These are phyloP conservation scores for Aurelia sp. DNA, from an alignment of 30 jellyfish, hydroid and myxozoan species.

Conservation along the genomic window DNA sequence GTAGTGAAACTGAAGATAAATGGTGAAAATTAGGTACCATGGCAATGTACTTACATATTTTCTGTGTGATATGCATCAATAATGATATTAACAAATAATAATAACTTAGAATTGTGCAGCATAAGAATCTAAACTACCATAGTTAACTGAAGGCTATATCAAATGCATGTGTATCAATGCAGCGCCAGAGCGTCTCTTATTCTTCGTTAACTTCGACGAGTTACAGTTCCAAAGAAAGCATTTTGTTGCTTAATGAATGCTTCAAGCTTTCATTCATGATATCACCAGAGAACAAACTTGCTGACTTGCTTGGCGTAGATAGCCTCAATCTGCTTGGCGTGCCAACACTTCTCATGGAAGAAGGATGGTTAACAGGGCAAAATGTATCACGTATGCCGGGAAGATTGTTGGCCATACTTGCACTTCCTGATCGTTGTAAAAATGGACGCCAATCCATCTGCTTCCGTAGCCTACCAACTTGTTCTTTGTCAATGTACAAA, in stretches of 20 bases:
- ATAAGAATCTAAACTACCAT: too few relatives aligned
- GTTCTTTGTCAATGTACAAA: constrained; percentile 72
- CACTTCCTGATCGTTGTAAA: constrained; percentile 51
- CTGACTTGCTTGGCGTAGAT: constrained; percentile 45
- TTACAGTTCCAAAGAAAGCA: constrained; percentile 25
- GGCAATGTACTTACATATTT: too few relatives aligned
- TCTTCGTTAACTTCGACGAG: not conserved
- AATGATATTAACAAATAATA: too few relatives aligned
- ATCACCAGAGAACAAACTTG: constrained; percentile 48
- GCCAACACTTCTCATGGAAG: constrained; percentile 64
- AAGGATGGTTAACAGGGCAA: constrained; percentile 66
- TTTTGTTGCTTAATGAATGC: constrained; percentile 28
- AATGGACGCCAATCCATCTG: constrained; percentile 78
- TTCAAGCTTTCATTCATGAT: constrained; percentile 38
- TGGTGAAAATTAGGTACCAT: too few relatives aligned
- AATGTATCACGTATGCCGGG: constrained; percentile 73
- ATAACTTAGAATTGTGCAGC: too few relatives aligned
- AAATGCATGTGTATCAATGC: too few relatives aligned
- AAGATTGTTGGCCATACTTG: constrained; percentile 47
- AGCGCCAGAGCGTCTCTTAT: too few relatives aligned
- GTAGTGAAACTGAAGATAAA: too few relatives aligned
- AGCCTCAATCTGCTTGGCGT: constrained; percentile 65
- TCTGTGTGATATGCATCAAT: too few relatives aligned
- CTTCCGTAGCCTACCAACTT: constrained; percentile 66
- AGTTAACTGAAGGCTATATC: too few relatives aligned